These are phyloP conservation scores for Laspeyria flexula DNA, from an alignment of 2,888 invertebrate genomes.

Conservation along the genomic window DNA sequence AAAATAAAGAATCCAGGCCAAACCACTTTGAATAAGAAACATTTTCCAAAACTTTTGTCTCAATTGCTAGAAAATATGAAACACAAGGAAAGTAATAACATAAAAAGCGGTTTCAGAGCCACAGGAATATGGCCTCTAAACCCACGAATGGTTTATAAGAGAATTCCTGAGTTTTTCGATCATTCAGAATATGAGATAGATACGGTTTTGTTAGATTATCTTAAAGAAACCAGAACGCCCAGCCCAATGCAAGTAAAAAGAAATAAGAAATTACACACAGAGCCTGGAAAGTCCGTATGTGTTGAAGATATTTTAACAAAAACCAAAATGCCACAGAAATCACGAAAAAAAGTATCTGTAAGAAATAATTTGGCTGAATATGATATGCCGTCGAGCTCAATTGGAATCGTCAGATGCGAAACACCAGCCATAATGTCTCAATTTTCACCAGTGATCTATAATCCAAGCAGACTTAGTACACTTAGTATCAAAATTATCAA, in stretches of 20 bases:
- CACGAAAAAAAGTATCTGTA: background rate
- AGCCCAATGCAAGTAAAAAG: background rate
- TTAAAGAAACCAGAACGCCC: slow-evolving; percentile 2
- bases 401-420: too few relatives aligned
- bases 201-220: slow-evolving; percentile 1
- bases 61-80: slow-evolving; percentile 1
- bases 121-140: slow-evolving; percentile 8
- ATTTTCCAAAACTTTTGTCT: slow-evolving; percentile 2
- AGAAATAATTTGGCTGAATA: too few relatives aligned
- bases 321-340: background rate
- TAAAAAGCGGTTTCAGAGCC: slow-evolving; percentile 10
- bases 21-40: slow-evolving; percentile 1
- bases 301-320: background rate
- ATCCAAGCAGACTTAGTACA: too few relatives aligned
- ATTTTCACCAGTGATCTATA: too few relatives aligned
- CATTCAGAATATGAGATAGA: slow-evolving; percentile 2
- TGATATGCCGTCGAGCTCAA: too few relatives aligned
- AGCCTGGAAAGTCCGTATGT: slow-evolving; percentile 3
- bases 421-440: too few relatives aligned
- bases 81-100: slow-evolving; percentile 5
- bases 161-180: background rate
- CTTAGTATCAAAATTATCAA: too few relatives aligned
- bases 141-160: background rate
- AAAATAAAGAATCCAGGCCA: background rate
- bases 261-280: too few relatives aligned